Evolutionary conservation across 2,797 vertebrate genomes (phyloP).

Genomic region (Lemur catta): DNA sequence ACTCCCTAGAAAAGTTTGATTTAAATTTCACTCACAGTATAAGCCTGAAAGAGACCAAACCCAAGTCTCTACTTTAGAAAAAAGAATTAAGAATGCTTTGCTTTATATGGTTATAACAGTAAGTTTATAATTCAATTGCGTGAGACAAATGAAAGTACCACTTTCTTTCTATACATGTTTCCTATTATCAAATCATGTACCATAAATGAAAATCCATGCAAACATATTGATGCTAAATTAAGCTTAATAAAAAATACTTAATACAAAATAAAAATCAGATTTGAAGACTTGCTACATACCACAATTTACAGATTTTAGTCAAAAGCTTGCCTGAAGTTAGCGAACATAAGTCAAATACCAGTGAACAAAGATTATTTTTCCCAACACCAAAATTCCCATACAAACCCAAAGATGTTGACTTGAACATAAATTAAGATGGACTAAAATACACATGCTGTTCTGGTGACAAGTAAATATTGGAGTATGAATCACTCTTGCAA

Average conservation of each 20-base stretch:
- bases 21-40: conserved; percentile 46
- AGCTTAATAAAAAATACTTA: neutral
- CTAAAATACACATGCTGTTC: neutral
- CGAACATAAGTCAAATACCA: neutral
- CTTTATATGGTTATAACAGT: neutral
- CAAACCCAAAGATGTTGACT: neutral
- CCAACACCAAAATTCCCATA: neutral
- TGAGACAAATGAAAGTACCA: neutral
- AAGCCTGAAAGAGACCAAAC: conserved; percentile 47
- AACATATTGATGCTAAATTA: neutral
- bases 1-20: conserved; percentile 13
- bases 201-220: neutral
- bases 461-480: neutral
- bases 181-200: neutral
- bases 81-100: neutral
- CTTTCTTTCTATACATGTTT: neutral
- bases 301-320: neutral
- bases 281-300: neutral
- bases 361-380: neutral
- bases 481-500: neutral
- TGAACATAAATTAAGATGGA: conserved; percentile 3
- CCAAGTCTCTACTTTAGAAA: neutral
- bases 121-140: neutral
- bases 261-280: neutral
- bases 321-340: conserved; percentile 25